Percentiles rank a stretch among this genome's conserved stretches.
Evolutionary conservation across 53 echinoderm and acorn worm species (phyloP).

Genomic region (Echinometra lucunter): DNA sequence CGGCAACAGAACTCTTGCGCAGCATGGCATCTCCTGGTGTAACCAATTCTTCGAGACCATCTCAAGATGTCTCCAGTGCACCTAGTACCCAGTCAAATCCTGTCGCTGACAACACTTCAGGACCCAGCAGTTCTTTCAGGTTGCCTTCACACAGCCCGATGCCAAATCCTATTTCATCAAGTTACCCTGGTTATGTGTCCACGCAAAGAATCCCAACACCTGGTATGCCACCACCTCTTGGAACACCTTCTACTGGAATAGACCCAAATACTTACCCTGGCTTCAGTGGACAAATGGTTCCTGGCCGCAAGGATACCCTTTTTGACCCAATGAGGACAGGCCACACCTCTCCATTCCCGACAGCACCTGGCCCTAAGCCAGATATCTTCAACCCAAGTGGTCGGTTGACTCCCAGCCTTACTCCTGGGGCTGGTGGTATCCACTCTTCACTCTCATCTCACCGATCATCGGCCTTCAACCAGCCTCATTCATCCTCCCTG

Average conservation of each 20-base stretch:
- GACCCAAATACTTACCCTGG: constrained; percentile 39
- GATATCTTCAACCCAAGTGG: constrained; percentile 58
- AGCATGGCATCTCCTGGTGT: constrained; percentile 66
- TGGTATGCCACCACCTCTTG: constrained; percentile 38
- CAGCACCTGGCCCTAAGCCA: constrained; percentile 44
- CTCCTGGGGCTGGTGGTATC: no score
- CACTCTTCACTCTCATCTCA: constrained; percentile 35
- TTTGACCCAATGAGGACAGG: constrained; percentile 66
- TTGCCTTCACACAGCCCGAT: constrained; percentile 54
- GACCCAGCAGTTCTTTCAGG: constrained; percentile 45
- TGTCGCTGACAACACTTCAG: neutral
- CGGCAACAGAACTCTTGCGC: constrained; percentile 67
- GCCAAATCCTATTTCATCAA: constrained; percentile 47
- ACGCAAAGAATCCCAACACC: constrained; percentile 53
- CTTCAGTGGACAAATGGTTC: constrained; percentile 48
- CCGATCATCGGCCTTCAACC: constrained; percentile 61
- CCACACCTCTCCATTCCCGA: constrained; percentile 56
- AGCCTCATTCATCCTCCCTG: constrained; percentile 22
- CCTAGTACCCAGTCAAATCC: constrained; percentile 34
- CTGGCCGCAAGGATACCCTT: constrained; percentile 37
- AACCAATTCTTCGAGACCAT: neutral
- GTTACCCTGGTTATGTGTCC: constrained; percentile 53
- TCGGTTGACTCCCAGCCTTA: constrained; percentile 35
- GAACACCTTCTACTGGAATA: neutral
- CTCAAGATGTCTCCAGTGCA: neutral